Percentiles rank a stretch among this genome's conserved stretches.
Evolutionary conservation across 2,113 vertebrate genomes (phyloP).

Genomic region (Nesogale talazaci): DNA sequence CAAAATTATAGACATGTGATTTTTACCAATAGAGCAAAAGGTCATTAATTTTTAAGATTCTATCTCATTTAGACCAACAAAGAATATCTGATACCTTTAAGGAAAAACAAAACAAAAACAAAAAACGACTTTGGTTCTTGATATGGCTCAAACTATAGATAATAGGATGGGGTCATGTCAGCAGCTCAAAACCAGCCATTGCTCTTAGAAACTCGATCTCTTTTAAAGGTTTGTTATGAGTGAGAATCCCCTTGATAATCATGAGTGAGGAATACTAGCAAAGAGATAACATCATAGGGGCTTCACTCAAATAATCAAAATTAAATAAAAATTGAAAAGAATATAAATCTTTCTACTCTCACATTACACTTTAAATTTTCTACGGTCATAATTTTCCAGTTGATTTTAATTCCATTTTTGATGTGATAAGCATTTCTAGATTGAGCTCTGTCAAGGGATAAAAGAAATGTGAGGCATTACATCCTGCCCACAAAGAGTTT

Average conservation of each 20-base stretch:
- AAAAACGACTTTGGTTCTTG: background rate
- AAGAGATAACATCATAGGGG: background rate
- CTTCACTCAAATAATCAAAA: constrained; percentile 7
- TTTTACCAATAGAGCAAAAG: too few relatives aligned
- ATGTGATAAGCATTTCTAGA: background rate
- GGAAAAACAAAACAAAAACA: background rate
- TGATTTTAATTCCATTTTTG: background rate
- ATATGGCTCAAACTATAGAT: background rate
- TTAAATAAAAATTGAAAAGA: background rate
- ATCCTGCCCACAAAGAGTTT: background rate
- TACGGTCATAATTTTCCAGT: background rate
- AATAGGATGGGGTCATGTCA: too few relatives aligned
- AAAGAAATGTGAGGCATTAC: background rate
- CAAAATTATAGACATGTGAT: too few relatives aligned
- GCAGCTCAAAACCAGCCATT: too few relatives aligned
- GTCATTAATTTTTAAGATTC: too few relatives aligned
- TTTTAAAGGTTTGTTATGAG: too few relatives aligned
- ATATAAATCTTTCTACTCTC: background rate
- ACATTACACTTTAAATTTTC: background rate
- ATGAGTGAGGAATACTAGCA: background rate
- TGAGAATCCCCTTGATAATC: too few relatives aligned
- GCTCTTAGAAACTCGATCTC: too few relatives aligned
- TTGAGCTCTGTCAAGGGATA: accelerated
- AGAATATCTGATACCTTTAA: too few relatives aligned
- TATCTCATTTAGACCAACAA: too few relatives aligned